These are phyloP conservation scores for Cercocebus atys DNA, from an alignment of 2,113 vertebrate genomes.

Conservation along the genomic window DNA sequence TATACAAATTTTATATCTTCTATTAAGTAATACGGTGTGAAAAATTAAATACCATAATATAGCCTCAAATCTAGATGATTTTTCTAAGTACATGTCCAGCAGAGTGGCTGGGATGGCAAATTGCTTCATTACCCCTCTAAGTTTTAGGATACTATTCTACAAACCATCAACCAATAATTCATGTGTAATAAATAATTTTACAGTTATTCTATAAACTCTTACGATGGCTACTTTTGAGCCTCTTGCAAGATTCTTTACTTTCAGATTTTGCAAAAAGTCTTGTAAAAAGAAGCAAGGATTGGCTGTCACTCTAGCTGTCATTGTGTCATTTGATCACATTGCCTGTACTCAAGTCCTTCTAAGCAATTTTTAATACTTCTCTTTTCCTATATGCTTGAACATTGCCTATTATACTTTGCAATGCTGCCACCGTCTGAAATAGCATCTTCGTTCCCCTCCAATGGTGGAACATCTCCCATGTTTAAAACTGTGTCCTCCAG, in stretches of 20 bases:
- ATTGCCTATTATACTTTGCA: neutral
- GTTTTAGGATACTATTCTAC: neutral
- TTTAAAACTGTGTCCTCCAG: neutral
- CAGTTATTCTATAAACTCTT: neutral
- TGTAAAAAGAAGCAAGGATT: neutral
- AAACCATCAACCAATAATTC: neutral
- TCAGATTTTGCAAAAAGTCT: neutral
- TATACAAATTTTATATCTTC: neutral
- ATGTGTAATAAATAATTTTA: neutral
- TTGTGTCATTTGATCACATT: neutral
- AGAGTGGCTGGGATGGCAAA: neutral
- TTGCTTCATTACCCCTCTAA: neutral
- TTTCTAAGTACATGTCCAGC: neutral
- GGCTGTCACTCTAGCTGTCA: neutral
- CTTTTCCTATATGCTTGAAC: neutral
- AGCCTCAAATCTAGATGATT: neutral
- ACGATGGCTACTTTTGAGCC: neutral
- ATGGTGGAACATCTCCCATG: neutral
- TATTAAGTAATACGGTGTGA: neutral
- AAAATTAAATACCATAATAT: neutral
- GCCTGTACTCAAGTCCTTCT: neutral
- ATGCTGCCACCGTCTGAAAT: neutral
- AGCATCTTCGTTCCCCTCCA: neutral
- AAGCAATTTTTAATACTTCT: neutral
- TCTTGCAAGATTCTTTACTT: neutral